phyloP scores from a whole-genome alignment of 2,888 invertebrate genomes.

The Iselma pallidipennis region DNA sequence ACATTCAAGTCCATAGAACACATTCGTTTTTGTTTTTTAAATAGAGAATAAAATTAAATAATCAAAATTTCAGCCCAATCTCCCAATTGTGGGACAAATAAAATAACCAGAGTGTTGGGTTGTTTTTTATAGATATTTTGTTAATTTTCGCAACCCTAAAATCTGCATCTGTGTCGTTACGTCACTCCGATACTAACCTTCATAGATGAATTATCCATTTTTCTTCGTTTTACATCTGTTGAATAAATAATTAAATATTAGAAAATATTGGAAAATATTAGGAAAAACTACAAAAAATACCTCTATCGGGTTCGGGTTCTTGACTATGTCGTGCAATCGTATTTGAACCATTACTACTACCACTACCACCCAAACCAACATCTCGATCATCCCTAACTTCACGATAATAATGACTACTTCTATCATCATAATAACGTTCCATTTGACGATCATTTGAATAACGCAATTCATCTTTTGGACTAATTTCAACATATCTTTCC shows the following conservation, averaged over 20 bases:
- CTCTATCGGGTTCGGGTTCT: conserved; percentile 66
- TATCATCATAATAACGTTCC: conserved; percentile 58
- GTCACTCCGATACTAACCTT: conserved; percentile 80
- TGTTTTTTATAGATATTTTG: conserved; percentile 10
- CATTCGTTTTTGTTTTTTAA: conserved; percentile 25
- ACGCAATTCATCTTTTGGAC: conserved; percentile 51
- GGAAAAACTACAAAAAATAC: conserved; percentile 46
- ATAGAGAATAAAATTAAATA: conserved; percentile 15
- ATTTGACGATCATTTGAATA: conserved; percentile 59
- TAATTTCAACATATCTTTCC: conserved; percentile 57
- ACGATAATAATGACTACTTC: conserved; percentile 51
- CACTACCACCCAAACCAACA: conserved; percentile 62
- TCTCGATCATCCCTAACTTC: conserved; percentile 58
- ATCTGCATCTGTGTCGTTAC: conserved; percentile 54
- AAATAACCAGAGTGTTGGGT: conserved; percentile 28
- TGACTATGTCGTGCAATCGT: conserved; percentile 59
- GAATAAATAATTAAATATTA: conserved; percentile 37
- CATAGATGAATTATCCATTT: conserved; percentile 76
- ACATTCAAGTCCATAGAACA: conserved; percentile 22
- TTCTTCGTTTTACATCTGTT: conserved; percentile 82
- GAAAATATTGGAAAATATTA: background rate
- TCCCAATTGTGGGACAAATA: conserved; percentile 52
- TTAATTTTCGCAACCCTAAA: conserved; percentile 50
- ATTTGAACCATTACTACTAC: conserved; percentile 56
- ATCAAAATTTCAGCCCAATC: conserved; percentile 61